A percentile compares a stretch with the other conserved stretches of the same genome.
Evolutionary conservation across 53 echinoderm and acorn worm species (phyloP).

Genomic region (Crossaster papposus): DNA sequence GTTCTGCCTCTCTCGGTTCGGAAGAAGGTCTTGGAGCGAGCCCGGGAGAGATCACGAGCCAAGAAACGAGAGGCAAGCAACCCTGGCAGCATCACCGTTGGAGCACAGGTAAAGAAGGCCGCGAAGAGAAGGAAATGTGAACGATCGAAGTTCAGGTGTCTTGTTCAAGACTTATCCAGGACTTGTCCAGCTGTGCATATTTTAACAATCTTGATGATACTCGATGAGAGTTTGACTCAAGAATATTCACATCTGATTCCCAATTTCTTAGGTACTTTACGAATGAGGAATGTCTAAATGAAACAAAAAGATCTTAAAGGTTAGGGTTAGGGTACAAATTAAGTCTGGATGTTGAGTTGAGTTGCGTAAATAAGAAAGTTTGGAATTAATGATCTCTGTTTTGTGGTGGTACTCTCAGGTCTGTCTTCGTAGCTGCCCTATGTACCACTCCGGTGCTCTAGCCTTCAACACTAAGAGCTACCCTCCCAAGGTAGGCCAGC

Average conservation of each 20-base stretch:
- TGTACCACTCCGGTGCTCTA: slow-evolving; percentile 95
- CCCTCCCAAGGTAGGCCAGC: slow-evolving; percentile 87
- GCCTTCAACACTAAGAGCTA: slow-evolving; percentile 93
- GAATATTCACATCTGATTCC: too few relatives aligned
- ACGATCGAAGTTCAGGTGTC: too few relatives aligned
- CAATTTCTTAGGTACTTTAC: too few relatives aligned
- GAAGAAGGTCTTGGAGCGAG: slow-evolving; percentile 93
- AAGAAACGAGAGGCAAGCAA: slow-evolving; percentile 84
- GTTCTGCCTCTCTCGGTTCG: slow-evolving; percentile 86
- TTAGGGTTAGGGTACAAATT: too few relatives aligned
- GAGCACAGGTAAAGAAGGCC: slow-evolving; percentile 79
- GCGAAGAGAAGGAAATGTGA: background rate
- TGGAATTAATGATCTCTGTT: background rate
- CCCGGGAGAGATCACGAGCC: slow-evolving; percentile 81
- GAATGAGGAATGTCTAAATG: too few relatives aligned
- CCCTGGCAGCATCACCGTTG: slow-evolving; percentile 69
- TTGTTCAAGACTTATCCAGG: too few relatives aligned
- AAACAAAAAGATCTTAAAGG: too few relatives aligned
- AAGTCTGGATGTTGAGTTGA: background rate
- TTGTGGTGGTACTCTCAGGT: slow-evolving; percentile 56
- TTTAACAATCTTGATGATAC: too few relatives aligned
- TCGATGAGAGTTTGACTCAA: too few relatives aligned
- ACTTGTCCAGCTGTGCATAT: background rate
- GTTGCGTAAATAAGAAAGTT: background rate
- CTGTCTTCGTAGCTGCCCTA: slow-evolving; percentile 91